Evolutionary conservation across 2,888 invertebrate genomes (phyloP).

Genomic region (Cheilosia scutellata): DNA sequence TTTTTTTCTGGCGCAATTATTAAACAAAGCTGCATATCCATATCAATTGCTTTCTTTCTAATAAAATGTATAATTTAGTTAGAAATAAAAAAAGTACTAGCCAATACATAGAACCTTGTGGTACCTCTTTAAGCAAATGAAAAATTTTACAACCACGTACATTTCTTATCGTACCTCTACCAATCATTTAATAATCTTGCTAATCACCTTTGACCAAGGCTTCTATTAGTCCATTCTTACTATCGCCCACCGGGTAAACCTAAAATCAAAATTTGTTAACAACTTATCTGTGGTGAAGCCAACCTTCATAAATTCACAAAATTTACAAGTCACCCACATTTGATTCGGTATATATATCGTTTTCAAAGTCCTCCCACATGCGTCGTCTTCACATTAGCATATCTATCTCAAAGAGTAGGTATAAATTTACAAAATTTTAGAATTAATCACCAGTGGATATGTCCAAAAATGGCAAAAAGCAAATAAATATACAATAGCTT

Average conservation of each 20-base stretch:
- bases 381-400: constrained; percentile 31
- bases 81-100: too few species aligned
- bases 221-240: too few species aligned
- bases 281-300: constrained; percentile 39
- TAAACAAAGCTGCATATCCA: too few species aligned
- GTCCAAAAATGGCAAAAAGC: constrained; percentile 55
- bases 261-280: constrained; percentile 39
- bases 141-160: too few species aligned
- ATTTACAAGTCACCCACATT: constrained; percentile 64
- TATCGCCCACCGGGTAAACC: constrained; percentile 41
- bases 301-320: constrained; percentile 22
- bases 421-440: constrained; percentile 28
- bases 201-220: too few species aligned
- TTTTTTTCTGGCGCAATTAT: too few species aligned
- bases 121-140: too few species aligned
- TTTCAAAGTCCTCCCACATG: constrained; percentile 47
- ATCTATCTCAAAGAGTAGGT: constrained; percentile 30
- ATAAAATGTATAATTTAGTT: too few species aligned
- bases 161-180: too few species aligned
- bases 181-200: too few species aligned
- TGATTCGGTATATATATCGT: not conserved
- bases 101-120: too few species aligned
- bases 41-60: too few species aligned
- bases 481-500: constrained; percentile 45
- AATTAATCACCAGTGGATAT: constrained; percentile 40